Base-by-base conservation (phyloP, 2,113 vertebrate species). In the Festucalex cinctus region DNA sequence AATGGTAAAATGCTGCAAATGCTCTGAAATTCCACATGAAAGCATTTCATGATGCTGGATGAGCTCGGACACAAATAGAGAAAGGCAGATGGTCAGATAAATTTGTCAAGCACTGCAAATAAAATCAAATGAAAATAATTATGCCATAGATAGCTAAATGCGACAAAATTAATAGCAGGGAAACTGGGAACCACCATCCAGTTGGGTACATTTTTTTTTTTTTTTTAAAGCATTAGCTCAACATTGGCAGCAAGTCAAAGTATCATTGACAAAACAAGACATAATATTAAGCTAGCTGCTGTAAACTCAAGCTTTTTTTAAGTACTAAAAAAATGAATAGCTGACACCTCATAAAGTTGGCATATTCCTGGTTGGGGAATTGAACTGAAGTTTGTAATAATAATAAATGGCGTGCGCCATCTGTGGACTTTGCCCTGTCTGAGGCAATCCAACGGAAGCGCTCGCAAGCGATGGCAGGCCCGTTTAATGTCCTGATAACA, bases 371-470 rank as follows among this genome's bases (percentile, higher is more conserved):
- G 26, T 57, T 1, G 6, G 54, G 51, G 14, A 32, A 32, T 57
- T 57, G 54, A 57, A 32, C 54, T 57, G 54, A 32, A 19, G 54
- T 28, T 57, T 57, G 54, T 32, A 39, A 37, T 60, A 22, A 60
- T 60, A 37, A 60, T 60, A 37, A 60, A 36, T 60, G 58, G 35
- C 28, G 19, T 60, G 19, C n/a, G 6, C 10, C 36, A 41, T 61
- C 20, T 61, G 59, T 24, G 37, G 37, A 14, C 12, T 61, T 61
- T 61, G 37, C 37, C n/a, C 59, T 6, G n/a, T 43, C 22, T 24
- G 37, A 62, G n/a, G 12, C 35, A 41, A 62, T 41, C n/a, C 58
- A 13, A 19, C 20, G 35, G 20, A 60, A n/a, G 58, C 2, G 58
- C 3, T 36, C 26, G 51, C 51, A 54, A 54, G n/a, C 10, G 26